Base-by-base conservation (phyloP, 2,888 invertebrate genomes). In the Candidula unifasciata region DNA sequence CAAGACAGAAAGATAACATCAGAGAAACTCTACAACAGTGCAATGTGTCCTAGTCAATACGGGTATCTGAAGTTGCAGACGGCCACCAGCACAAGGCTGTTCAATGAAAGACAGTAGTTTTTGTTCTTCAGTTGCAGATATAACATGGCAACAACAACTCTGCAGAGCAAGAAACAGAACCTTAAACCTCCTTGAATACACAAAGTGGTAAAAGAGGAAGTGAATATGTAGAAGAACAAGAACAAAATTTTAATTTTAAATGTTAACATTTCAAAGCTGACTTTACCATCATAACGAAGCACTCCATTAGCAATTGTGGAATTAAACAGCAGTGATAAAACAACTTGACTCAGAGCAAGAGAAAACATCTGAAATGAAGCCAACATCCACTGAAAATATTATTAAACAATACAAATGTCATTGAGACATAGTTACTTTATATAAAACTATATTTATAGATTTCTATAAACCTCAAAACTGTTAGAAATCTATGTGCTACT, bases 301-400 rank as follows among this genome's bases (percentile, higher is more conserved):
- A 83, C 37, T 37, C 35, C 44, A 52, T 83, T 83, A n/a, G 83
- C 69, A 33, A 73, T 18, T 1, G 60, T 69, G 1, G 83, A 37
- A 30, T 83, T 83, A 60, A 83, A 8, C 2, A 83, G 66, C 24
- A 78, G 30, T 5, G 79, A 79, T 3, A 83, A 44, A 0, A 71
- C 60, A 18, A 83, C 69, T n/a, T 83, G 83, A 30, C 54, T 69
- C 10, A 83, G 57, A 27, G 60, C 71, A 27, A 60, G 27, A 73
- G 35, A 21, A 69, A 71, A 83, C 83, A 83, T 83, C 83, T 83
- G 79, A 57, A 83, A 77, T 10, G 76, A 3, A 5, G 44, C 21
- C 6, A 60, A 60, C n/a, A n/a, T n/a, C 60, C 8, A 44, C 44
- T 44, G 44, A 10, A 13, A 44, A 44, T 44, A 44, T 44, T 44